Evolutionary conservation across 2,113 vertebrate genomes (phyloP), one percentile per base, ranked within the genome.

Genomic region (Alosa alosa): DNA sequence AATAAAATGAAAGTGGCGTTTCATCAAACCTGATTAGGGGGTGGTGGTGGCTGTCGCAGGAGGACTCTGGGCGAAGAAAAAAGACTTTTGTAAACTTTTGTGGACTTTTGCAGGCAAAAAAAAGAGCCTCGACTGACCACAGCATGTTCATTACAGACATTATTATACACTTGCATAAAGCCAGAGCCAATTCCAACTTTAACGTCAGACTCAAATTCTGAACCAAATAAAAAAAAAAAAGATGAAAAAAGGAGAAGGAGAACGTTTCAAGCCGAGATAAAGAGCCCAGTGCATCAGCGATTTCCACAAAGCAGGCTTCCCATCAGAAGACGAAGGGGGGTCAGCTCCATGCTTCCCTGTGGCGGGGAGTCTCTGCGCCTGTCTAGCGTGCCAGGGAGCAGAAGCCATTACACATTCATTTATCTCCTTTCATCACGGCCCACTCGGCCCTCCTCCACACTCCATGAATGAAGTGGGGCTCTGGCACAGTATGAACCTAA

Each of bases 1-100:
- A 60, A 82, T 87, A 86, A 49, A 68, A 84, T 86, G 60, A 72
- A 81, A n/a, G 17, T 82, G 36, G 60, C 44, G 36, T 83, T 83
- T 83, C 20, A 60, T 82, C 81, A 47, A 7, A 22, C 18, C 41
- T 18, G 60, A 44, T 31, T 39, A 22, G 72, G 68, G 1, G 68
- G 10, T 10, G 64, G 31, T 13, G 64, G 64, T 3, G 31, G 31
- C 31, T 78, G 72, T 78, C 15, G 31, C 36, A 41, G 72, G 72
- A 78, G 72, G 15, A 39, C 72, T 39, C 10, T 4, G 72, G 13
- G 31, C 1, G 1, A 11, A 36, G n/a, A 10, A 36, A 36, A 31
- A 36, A 18, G 49, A 39, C 78, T 50, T 68, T 3, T 41, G 31
- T n/a, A 55, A 81, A 45, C 41, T 82, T 22, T 49, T 50, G 50